Percentiles rank a stretch among this genome's conserved stretches.
phyloP scores from a whole-genome alignment of 2,888 invertebrate genomes.

The Eilema caniola region DNA sequence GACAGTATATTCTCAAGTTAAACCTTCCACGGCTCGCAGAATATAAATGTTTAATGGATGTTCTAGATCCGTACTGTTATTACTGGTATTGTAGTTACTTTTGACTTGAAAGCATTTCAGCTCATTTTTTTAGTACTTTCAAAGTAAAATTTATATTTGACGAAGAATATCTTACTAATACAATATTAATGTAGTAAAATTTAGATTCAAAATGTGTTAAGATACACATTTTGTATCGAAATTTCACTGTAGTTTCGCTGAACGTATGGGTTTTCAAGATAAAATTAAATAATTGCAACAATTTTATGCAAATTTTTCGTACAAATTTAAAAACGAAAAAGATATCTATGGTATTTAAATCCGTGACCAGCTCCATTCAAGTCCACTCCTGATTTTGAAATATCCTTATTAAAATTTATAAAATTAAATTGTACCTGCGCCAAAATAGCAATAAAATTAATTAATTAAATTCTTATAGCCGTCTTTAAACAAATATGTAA shows the following conservation, averaged over 20 bases:
- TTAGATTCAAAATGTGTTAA: too few relatives aligned
- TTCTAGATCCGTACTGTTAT: constrained; percentile 16
- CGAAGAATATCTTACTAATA: background rate
- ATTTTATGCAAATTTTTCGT: too few relatives aligned
- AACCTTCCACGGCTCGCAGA: constrained; percentile 42
- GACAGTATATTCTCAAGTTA: constrained; percentile 39
- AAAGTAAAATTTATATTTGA: background rate
- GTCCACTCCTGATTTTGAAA: too few relatives aligned
- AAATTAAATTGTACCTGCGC: too few relatives aligned
- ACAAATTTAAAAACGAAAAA: too few relatives aligned
- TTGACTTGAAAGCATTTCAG: background rate
- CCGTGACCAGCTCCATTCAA: background rate
- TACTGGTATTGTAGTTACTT: constrained; percentile 9
- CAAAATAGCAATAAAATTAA: too few relatives aligned
- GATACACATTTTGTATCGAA: too few relatives aligned
- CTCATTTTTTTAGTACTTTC: background rate
- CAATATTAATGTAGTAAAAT: too few relatives aligned
- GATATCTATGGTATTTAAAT: background rate
- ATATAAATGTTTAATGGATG: constrained; percentile 37
- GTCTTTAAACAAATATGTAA: constrained; percentile 11
- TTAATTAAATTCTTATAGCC: background rate
- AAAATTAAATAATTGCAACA: too few relatives aligned
- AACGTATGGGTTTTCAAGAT: too few relatives aligned
- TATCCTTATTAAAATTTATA: too few relatives aligned
- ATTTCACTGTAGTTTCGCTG: too few relatives aligned